Base-by-base conservation (phyloP, 2,888 invertebrate genomes). In the Labia minor region DNA sequence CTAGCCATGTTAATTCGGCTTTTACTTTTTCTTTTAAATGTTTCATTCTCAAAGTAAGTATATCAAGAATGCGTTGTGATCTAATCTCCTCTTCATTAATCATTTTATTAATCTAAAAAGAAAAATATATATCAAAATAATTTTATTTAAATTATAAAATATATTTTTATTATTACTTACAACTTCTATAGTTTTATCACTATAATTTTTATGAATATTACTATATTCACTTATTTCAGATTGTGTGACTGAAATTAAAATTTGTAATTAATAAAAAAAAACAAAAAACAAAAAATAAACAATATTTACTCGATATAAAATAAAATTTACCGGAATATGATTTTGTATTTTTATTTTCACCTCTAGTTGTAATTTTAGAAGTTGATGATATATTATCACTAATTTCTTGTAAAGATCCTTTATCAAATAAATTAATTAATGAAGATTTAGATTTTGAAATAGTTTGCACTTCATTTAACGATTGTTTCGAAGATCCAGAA, bases 31-130 rank as follows among this genome's bases (percentile, higher is more conserved):
- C 86, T 49, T 85, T 79, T 66, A 88, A 75, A 0, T 85, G 82
- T 73, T 85, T 85, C 74, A 88, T 87, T 6, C 86, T 80, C 66
- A 87, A 81, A 74, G 85, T 85, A 63, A 89, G 79, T 61, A 87
- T 76, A 62, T 85, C 81, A 69, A 83, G 81, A 72, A 88, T 80
- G 75, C 88, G 85, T 72, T 86, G 83, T 1, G 85, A 82, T 73
- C 87, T 79, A 16, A 81, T 78, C 71, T 85, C 85, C 76, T 89
- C 88, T 72, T 86, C 86, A 74, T 83, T 84, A 71, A 86, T 83
- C 72, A 88, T 78, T 73, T 84, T 83, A 69, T 84, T 84, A 74
- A 84, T 80, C 81, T 81, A 67, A 4, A 74, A 72, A 14, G 20
- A 67, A 69, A 69, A 65, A 67, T 16, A 64, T 18, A 16, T 20